Evolutionary conservation across 2,797 vertebrate species (phyloP).

Genomic region (Masticophis lateralis): DNA sequence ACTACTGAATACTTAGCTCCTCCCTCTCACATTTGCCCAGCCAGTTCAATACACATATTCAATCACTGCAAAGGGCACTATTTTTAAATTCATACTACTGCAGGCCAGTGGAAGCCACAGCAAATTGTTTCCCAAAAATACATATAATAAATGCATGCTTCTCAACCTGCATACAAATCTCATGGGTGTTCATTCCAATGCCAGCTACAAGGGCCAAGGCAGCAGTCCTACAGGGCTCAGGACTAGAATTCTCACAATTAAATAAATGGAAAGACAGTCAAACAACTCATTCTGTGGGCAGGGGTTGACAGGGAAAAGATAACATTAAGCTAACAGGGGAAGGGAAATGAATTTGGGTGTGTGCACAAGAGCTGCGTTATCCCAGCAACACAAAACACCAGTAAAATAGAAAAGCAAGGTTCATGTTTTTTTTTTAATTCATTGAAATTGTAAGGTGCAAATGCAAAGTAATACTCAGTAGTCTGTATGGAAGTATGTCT

Average conservation of each 20-base stretch:
- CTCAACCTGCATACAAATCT: not conserved
- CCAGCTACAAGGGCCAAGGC: not conserved
- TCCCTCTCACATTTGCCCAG: constrained; percentile 4
- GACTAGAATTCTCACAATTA: not conserved
- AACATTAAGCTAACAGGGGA: not conserved
- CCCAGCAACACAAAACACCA: not conserved
- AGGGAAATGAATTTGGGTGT: not conserved
- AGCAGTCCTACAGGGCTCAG: not conserved
- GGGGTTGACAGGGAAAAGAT: not conserved
- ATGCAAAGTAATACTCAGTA: not conserved
- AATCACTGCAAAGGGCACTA: not conserved
- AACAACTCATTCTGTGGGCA: not conserved
- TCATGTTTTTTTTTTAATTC: not conserved
- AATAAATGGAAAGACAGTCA: not conserved
- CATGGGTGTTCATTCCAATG: not conserved
- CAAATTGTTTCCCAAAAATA: constrained; percentile 13
- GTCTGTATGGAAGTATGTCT: not conserved
- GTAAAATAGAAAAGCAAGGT: not conserved
- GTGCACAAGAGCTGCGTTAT: not conserved
- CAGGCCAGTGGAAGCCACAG: not conserved
- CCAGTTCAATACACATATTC: constrained; percentile 2
- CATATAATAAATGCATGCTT: not conserved
- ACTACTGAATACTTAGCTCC: not conserved
- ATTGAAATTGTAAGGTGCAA: not conserved
- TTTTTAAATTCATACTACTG: not conserved